Conservation (phyloP, 2,888 invertebrate species). For the Anoplius nigerrimus region DNA sequence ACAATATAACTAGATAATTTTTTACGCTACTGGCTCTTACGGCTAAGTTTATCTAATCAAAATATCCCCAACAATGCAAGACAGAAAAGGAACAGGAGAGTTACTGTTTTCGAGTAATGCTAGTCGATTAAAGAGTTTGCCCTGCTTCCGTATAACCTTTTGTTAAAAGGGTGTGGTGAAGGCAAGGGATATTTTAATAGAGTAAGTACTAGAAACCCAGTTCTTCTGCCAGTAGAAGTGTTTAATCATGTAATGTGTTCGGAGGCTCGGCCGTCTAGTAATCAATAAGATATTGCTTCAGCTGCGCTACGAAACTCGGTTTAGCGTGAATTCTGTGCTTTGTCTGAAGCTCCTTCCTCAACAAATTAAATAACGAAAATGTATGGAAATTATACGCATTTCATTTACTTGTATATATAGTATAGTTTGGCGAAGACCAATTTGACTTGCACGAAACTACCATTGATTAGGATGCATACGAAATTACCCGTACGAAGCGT, state of each 20-base stretch:
- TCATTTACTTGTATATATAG: too few species aligned
- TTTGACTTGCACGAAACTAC: too few species aligned
- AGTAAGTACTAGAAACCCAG: slow-evolving; percentile 74
- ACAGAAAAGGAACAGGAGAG: too few species aligned
- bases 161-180: slow-evolving; percentile 55
- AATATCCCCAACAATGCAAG: too few species aligned
- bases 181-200: slow-evolving; percentile 74
- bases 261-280: slow-evolving; percentile 69
- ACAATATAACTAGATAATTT: background rate
- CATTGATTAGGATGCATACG: too few species aligned
- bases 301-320: slow-evolving; percentile 68
- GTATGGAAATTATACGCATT: too few species aligned
- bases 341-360: too few species aligned
- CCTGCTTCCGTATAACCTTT: slow-evolving; percentile 42
- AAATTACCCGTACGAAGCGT: too few species aligned
- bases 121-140: slow-evolving; percentile 39
- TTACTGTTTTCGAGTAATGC: background rate
- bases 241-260: slow-evolving; percentile 75
- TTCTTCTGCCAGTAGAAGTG: slow-evolving; percentile 67
- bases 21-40: slow-evolving; percentile 1
- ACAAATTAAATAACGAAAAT: too few species aligned
- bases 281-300: slow-evolving; percentile 73
- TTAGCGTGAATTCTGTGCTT: slow-evolving; percentile 55
- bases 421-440: too few species aligned
- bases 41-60: background rate